Percentiles rank a stretch among this genome's conserved stretches.
Evolutionary conservation across 2,113 vertebrate genomes (phyloP).

Genomic region (Salvelinus sp.): DNA sequence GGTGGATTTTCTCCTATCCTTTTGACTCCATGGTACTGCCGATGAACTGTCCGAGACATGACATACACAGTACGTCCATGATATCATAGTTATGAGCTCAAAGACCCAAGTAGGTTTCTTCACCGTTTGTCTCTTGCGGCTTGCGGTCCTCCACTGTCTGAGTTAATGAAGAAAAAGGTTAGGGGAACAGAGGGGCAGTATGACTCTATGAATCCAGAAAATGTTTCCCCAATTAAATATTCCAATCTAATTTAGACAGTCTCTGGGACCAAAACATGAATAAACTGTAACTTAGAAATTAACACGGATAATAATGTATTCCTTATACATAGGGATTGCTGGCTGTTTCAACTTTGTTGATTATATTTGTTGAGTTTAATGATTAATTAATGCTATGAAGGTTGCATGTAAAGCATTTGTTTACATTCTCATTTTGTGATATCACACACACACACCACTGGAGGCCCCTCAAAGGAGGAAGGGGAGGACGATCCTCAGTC

Average conservation of each 20-base stretch:
- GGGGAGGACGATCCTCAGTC: too few species aligned
- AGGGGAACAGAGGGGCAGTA: neutral
- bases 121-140: neutral
- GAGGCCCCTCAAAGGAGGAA: too few species aligned
- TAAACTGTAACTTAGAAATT: slow-evolving; percentile 29
- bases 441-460: too few species aligned
- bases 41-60: neutral
- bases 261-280: slow-evolving; percentile 44
- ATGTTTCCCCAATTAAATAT: slow-evolving; percentile 38
- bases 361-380: neutral
- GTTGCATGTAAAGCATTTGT: neutral
- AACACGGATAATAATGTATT: slow-evolving; percentile 34
- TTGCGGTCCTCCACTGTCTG: neutral
- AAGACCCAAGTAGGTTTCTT: neutral
- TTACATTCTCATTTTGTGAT: neutral
- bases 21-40: too few species aligned
- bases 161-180: slow-evolving; percentile 1
- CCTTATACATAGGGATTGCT: neutral
- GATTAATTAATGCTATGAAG: neutral
- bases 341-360: neutral
- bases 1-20: too few species aligned
- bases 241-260: slow-evolving; percentile 47
- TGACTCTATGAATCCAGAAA: slow-evolving; percentile 18
- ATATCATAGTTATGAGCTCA: neutral
- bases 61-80: neutral